Conservation (phyloP, 2,888 invertebrate species). For the Eupelmus urozonus region DNA sequence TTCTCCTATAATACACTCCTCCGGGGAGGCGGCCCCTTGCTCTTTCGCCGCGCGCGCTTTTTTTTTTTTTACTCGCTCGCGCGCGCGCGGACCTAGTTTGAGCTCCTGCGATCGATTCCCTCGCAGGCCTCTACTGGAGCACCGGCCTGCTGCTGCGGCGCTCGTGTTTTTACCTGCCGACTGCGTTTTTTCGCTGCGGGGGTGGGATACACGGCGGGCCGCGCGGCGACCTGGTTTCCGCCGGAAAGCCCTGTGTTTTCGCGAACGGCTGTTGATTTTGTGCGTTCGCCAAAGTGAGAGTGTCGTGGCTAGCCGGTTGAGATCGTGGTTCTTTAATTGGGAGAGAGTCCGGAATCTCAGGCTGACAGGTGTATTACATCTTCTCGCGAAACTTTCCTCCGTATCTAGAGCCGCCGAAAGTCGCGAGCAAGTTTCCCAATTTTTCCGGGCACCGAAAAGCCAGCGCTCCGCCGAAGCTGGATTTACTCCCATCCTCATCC, state of each 20-base stretch:
- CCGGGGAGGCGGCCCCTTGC: background rate
- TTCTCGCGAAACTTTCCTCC: conserved; percentile 5
- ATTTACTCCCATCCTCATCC: background rate
- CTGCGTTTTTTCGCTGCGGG: too few species aligned
- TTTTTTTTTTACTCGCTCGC: background rate
- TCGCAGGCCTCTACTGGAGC: background rate
- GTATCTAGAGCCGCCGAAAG: background rate
- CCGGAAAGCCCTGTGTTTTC: too few species aligned
- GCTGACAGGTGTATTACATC: conserved; percentile 13
- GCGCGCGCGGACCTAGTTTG: background rate
- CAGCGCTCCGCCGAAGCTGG: too few species aligned
- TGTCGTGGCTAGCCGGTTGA: too few species aligned
- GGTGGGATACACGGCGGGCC: too few species aligned
- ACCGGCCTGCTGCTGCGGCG: background rate
- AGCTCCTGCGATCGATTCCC: conserved; percentile 32
- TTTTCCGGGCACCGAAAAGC: too few species aligned
- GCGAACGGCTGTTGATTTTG: too few species aligned
- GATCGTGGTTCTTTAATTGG: background rate
- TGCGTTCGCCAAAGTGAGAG: too few species aligned
- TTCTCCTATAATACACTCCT: conserved; percentile 5
- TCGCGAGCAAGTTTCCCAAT: too few species aligned
- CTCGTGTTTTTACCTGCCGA: background rate
- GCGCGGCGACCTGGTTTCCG: too few species aligned
- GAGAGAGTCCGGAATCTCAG: background rate
- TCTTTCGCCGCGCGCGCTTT: too few species aligned